Evolutionary conservation across 2,888 invertebrate species (phyloP).

Genomic region (Heliconius charithonia): DNA sequence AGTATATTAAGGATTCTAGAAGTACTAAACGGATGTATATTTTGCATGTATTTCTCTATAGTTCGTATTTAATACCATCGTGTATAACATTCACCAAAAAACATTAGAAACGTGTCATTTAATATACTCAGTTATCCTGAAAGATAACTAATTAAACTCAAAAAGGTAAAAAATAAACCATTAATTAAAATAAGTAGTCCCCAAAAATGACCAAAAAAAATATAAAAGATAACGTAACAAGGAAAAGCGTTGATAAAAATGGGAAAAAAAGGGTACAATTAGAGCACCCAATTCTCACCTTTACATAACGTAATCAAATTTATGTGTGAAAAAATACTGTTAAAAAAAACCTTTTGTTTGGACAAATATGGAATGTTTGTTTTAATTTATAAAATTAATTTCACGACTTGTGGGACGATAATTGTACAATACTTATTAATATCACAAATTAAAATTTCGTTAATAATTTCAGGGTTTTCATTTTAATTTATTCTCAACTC

Average conservation of each 20-base stretch:
- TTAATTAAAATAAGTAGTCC: constrained; percentile 11
- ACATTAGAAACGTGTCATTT: not conserved
- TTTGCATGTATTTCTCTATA: not conserved
- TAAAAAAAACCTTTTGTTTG: not conserved
- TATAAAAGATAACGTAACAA: constrained; percentile 14
- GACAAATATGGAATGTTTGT: not conserved
- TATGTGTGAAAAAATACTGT: constrained; percentile 21
- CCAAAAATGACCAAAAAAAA: constrained; percentile 8
- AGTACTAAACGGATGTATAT: not conserved
- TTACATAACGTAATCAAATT: constrained; percentile 28
- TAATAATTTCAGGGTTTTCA: not conserved
- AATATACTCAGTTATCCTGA: not conserved
- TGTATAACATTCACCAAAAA: not conserved
- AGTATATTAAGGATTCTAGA: too few species aligned
- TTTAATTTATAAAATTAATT: constrained; percentile 23
- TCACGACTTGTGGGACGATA: not conserved
- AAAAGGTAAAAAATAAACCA: constrained; percentile 12
- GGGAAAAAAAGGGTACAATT: constrained; percentile 23
- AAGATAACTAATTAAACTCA: not conserved
- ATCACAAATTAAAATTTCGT: not conserved
- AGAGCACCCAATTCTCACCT: constrained; percentile 18
- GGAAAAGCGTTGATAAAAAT: constrained; percentile 22
- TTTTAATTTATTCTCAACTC: too few species aligned
- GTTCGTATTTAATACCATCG: not conserved
- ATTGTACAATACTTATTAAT: constrained; percentile 12